phyloP scores from a whole-genome alignment of 2,797 vertebrate species.

The Eidolon dupreanum region DNA sequence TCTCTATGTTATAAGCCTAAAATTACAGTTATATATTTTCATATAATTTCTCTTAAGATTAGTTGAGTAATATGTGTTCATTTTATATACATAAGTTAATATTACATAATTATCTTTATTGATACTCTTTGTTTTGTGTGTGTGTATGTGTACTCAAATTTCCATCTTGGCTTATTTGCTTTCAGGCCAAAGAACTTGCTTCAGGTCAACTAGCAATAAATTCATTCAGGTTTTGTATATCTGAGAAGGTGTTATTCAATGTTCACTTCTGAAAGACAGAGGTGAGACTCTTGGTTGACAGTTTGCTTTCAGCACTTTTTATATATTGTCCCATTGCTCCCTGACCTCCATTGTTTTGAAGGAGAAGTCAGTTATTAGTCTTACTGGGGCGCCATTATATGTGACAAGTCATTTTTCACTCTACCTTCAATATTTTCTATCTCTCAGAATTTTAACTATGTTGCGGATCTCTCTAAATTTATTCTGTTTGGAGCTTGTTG shows the following conservation, averaged over 20 bases:
- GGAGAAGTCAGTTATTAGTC: background rate
- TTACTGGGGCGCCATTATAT: background rate
- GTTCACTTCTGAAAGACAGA: background rate
- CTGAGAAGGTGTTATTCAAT: background rate
- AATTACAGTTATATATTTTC: background rate
- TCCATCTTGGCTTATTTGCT: background rate
- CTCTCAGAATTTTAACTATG: background rate
- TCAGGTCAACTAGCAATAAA: background rate
- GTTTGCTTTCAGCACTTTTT: background rate
- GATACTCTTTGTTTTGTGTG: background rate
- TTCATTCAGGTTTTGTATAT: background rate
- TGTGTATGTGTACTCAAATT: background rate
- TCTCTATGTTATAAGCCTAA: background rate
- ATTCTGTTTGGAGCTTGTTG: background rate
- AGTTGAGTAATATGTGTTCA: background rate
- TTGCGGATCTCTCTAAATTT: background rate
- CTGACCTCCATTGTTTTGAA: background rate
- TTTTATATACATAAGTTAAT: too few species aligned
- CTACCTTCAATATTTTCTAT: background rate
- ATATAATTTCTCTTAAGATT: background rate
- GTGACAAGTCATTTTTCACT: background rate
- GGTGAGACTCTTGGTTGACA: background rate
- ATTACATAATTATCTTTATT: background rate
- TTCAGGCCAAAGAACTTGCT: background rate
- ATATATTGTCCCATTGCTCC: background rate